Evolutionary conservation across 2,797 vertebrate genomes (phyloP).

Genomic region (Alcedo quadribrachys): DNA sequence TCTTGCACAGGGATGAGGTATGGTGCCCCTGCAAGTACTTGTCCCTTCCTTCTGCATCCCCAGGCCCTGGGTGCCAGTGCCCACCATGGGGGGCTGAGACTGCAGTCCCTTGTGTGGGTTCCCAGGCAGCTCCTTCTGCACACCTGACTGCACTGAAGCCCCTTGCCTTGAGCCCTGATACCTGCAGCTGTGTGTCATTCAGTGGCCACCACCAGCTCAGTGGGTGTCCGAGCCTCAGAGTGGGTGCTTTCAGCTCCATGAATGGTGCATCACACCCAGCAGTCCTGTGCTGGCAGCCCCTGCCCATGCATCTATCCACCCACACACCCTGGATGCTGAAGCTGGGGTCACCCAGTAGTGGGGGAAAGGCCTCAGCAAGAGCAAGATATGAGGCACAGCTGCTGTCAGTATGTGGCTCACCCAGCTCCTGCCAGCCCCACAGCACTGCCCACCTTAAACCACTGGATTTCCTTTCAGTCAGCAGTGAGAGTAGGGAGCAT

Average conservation of each 20-base stretch:
- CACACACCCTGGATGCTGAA: rapidly evolving
- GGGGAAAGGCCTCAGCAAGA: not conserved
- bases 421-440: not conserved
- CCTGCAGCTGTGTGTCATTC: rapidly evolving
- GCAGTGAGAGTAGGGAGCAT: not conserved
- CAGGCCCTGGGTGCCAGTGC: not conserved
- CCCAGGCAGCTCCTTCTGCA: not conserved
- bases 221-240: not conserved
- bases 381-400: not conserved
- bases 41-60: not conserved
- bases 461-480: not conserved
- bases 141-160: not conserved
- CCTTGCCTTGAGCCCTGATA: not conserved
- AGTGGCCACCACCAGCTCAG: not conserved
- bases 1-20: not conserved
- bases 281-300: not conserved
- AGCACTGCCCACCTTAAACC: not conserved
- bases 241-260: not conserved
- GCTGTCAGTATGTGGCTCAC: not conserved
- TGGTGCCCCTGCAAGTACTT: not conserved
- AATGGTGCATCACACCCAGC: not conserved
- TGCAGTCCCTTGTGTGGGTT: not conserved
- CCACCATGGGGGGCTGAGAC: not conserved
- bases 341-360: rapidly evolving
- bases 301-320: not conserved